Evolutionary conservation across 2,797 vertebrate genomes (phyloP), one percentile per base, ranked within the genome.

Genomic region (Syndactyla subalaris): DNA sequence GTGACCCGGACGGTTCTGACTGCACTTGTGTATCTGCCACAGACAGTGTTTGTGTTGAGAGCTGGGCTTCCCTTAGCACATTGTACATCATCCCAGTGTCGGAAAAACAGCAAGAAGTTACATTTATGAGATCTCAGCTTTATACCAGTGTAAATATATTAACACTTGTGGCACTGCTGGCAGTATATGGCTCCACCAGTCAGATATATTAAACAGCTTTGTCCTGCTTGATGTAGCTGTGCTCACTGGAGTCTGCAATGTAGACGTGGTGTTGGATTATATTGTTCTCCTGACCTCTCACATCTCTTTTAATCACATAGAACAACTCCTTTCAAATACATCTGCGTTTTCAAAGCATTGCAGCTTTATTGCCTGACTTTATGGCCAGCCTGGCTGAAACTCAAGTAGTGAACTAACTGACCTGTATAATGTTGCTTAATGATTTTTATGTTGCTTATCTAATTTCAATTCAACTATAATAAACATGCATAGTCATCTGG

Each of bases 331-430:
- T 96, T 93, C 83, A 95, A 89, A 82, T 88, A 71, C 91, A 88
- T 95, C 87, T 92, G 91, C n/a, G 7, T 81, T 95, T 96, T 96
- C 91, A 95, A 92, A 97, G 95, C 91, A 55, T 41, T 92, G 76
- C 46, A 86, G 63, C 71, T 96, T 96, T 96, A 96, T 91, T 96
- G 91, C 88, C 81, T 87, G 88, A 34, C 92, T 95, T 97, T 96
- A 96, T 88, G 75, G 81, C 89, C 86, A 71, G 82, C 75, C 85
- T 95, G 94, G 85, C 93, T 95, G 93, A 96, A 97, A 94, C 77
- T 88, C 89, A 84, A 92, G 90, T 83, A 58, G 59, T 96, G 92
- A 96, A 93, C 74, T 92, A 84, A 91, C 78, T 96, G 96, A 95
- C 81, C 91, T 95, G 61, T 93, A 70, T 95, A 92, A 96, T 94